Percentiles rank a stretch among this genome's conserved stretches.
These are phyloP conservation scores for Aspiorhynchus laticeps DNA, from an alignment of 2,113 vertebrate species.

Conservation along the genomic window DNA sequence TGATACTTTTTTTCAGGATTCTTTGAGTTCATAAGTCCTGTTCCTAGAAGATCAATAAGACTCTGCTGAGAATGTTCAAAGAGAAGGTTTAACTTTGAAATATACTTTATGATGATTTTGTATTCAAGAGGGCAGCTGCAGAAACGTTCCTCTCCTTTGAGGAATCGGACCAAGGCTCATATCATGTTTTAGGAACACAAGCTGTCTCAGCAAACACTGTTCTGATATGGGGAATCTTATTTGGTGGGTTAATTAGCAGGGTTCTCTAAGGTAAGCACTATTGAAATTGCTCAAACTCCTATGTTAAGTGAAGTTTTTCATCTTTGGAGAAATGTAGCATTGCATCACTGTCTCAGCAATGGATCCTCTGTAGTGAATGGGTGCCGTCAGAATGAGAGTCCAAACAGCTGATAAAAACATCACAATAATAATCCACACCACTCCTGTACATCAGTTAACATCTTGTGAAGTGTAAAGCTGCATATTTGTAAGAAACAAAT, in stretches of 20 bases:
- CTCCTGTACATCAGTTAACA: too few species aligned
- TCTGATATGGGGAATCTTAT: background rate
- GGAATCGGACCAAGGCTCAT: background rate
- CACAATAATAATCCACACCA: background rate
- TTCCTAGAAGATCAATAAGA: background rate
- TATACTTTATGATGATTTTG: background rate
- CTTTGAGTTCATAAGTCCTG: background rate
- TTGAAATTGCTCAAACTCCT: background rate
- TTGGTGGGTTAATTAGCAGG: background rate
- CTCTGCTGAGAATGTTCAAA: background rate
- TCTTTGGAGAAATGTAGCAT: background rate
- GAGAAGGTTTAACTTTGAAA: constrained; percentile 15
- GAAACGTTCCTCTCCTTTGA: background rate
- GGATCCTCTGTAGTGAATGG: background rate
- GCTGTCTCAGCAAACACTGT: background rate
- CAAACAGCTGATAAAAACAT: background rate
- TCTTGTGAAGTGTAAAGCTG: too few species aligned
- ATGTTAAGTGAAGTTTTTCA: background rate
- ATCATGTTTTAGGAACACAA: background rate
- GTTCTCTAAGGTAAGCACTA: background rate
- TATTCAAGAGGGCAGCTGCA: background rate
- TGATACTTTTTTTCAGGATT: too few species aligned
- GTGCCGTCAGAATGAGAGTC: background rate
- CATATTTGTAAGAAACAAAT: too few species aligned
- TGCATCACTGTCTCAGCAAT: background rate